Conservation (phyloP, 2,113 vertebrate genomes). For the Copsychus sechellarum region DNA sequence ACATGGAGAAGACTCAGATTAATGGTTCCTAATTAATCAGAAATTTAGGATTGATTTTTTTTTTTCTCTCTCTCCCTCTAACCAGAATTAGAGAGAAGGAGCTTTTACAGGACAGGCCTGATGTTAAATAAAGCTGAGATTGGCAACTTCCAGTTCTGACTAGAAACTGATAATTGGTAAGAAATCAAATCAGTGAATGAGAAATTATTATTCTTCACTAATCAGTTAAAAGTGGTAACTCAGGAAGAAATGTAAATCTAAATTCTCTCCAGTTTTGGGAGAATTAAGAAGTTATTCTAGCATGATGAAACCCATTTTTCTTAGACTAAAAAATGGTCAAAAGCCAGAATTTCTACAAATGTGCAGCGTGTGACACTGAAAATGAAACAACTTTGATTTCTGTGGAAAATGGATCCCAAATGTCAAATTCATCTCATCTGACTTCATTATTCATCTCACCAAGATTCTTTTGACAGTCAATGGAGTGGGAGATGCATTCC, state of each 20-base stretch:
- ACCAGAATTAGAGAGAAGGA: background rate
- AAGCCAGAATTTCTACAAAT: background rate
- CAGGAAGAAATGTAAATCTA: background rate
- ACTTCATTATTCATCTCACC: background rate
- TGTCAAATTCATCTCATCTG: background rate
- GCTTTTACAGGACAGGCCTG: background rate
- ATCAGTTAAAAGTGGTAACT: background rate
- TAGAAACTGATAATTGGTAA: background rate
- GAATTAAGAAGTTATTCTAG: background rate
- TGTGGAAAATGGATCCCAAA: background rate
- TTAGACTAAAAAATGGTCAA: background rate
- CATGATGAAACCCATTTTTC: background rate
- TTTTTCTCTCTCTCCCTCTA: background rate
- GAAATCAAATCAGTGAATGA: background rate
- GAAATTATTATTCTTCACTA: background rate
- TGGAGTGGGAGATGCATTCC: background rate
- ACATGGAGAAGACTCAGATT: background rate
- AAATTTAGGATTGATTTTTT: background rate
- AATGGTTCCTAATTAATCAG: background rate
- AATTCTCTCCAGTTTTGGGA: background rate
- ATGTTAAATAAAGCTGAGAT: background rate
- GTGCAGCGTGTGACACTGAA: accelerated
- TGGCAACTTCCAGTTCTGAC: background rate
- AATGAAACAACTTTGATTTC: background rate
- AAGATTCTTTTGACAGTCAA: background rate